Percentiles rank a stretch among this genome's conserved stretches.
phyloP scores from a whole-genome alignment of 2,888 invertebrate species.

The Proisotoma minuta region DNA sequence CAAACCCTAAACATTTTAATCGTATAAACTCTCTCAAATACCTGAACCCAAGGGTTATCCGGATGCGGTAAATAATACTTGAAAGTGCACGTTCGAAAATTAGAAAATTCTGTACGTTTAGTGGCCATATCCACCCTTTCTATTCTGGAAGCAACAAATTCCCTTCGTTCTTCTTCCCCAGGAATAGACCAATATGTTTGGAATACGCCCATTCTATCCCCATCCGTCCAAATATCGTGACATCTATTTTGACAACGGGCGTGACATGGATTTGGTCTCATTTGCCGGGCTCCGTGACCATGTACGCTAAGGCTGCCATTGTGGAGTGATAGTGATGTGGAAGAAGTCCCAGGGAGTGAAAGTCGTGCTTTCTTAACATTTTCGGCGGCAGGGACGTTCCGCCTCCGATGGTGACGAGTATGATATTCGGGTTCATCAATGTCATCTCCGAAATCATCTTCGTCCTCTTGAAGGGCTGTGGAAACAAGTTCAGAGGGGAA shows the following conservation, averaged over 20 bases:
- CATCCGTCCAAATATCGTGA: slow-evolving; percentile 37
- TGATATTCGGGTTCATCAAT: no score
- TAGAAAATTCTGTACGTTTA: slow-evolving; percentile 39
- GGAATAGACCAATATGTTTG: slow-evolving; percentile 34
- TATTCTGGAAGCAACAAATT: slow-evolving; percentile 34
- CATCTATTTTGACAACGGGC: slow-evolving; percentile 34
- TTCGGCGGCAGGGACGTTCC: not conserved
- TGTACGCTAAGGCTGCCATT: not conserved
- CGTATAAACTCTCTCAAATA: no score
- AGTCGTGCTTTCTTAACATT: not conserved
- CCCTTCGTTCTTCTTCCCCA: slow-evolving; percentile 31
- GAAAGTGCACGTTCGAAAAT: slow-evolving; percentile 40
- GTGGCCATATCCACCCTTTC: slow-evolving; percentile 41
- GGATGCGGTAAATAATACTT: slow-evolving; percentile 43
- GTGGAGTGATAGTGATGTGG: not conserved
- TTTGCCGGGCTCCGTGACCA: slow-evolving; percentile 19
- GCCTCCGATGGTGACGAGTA: no score
- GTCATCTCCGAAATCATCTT: no score
- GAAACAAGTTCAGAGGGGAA: slow-evolving; percentile 6
- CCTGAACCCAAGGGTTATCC: slow-evolving; percentile 33
- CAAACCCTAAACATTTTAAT: no score
- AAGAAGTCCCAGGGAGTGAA: not conserved
- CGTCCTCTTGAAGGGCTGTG: not conserved
- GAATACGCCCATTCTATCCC: slow-evolving; percentile 36
- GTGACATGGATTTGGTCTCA: slow-evolving; percentile 37